These are phyloP conservation scores for Abramis brama DNA, from an alignment of 2,113 vertebrate species.

Conservation along the genomic window DNA sequence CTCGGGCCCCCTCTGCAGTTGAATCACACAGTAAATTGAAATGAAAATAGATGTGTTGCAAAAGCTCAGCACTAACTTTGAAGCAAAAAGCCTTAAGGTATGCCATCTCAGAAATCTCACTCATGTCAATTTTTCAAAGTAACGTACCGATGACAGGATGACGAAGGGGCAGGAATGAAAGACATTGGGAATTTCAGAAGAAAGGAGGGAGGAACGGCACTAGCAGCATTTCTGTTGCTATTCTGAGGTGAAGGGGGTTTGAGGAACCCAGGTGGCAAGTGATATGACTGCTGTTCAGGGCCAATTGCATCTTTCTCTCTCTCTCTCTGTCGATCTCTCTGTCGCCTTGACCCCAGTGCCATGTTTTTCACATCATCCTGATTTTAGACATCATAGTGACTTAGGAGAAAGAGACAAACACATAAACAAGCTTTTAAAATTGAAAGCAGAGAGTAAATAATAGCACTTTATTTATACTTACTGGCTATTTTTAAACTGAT, in stretches of 20 bases:
- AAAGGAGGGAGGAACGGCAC: constrained; percentile 4
- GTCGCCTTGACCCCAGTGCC: background rate
- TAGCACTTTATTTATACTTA: background rate
- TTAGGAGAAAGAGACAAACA: background rate
- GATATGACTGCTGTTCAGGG: constrained; percentile 24
- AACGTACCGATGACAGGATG: constrained; percentile 44
- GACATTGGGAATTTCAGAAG: constrained; percentile 6
- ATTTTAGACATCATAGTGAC: constrained; percentile 1
- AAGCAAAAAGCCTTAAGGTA: constrained; percentile 47
- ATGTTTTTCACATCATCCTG: background rate
- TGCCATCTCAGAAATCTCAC: constrained; percentile 52
- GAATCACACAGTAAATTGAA: constrained; percentile 44
- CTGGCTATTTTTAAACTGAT: background rate
- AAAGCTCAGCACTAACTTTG: constrained; percentile 49
- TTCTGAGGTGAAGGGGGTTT: background rate
- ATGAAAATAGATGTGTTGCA: constrained; percentile 55
- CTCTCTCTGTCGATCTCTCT: background rate
- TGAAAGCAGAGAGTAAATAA: background rate
- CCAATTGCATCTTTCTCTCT: constrained; percentile 18
- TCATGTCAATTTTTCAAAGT: constrained; percentile 52
- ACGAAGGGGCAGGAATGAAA: background rate
- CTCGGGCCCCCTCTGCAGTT: constrained; percentile 7
- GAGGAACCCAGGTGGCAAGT: constrained; percentile 22
- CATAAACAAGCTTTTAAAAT: background rate
- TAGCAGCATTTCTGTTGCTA: background rate